phyloP scores from a whole-genome alignment of 2,888 invertebrate genomes.

The Platycheirus rosarum region DNA sequence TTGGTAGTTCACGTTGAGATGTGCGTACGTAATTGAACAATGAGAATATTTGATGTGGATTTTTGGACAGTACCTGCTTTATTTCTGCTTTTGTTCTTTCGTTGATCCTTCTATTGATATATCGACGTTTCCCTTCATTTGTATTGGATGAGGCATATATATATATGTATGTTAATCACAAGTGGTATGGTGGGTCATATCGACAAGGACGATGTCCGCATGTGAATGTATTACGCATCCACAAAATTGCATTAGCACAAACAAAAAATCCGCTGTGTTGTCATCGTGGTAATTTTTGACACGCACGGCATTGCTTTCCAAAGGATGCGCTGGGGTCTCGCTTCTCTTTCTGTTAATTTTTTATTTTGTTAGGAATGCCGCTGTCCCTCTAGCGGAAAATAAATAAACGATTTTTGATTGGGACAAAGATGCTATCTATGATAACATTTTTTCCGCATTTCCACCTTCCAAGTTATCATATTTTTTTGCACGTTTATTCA shows the following conservation, averaged over 20 bases:
- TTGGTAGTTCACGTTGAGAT: conserved; percentile 12
- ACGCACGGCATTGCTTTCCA: not conserved
- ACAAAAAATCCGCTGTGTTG: not conserved
- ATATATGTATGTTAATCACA: conserved; percentile 10
- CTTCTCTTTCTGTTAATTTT: conserved; percentile 31
- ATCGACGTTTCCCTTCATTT: conserved; percentile 55
- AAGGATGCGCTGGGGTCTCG: conserved; percentile 21
- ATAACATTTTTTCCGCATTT: conserved; percentile 6
- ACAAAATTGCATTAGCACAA: not conserved
- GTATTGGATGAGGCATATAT: conserved; percentile 27
- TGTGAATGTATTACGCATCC: conserved; percentile 26
- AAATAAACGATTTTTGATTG: conserved; percentile 37
- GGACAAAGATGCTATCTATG: conserved; percentile 12
- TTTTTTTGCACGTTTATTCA: not conserved
- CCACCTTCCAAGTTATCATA: not conserved
- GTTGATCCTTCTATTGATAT: conserved; percentile 44
- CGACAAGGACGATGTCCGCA: not conserved
- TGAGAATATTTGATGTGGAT: conserved; percentile 18
- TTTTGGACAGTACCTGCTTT: conserved; percentile 3
- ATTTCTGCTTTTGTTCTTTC: conserved; percentile 44
- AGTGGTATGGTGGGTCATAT: not conserved
- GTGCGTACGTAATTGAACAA: conserved; percentile 20
- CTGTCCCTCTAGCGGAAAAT: conserved; percentile 4
- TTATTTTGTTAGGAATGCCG: not conserved
- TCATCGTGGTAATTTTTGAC: conserved; percentile 17